Conservation (phyloP, 2,113 vertebrate genomes). For the Ardeotis arabs region DNA sequence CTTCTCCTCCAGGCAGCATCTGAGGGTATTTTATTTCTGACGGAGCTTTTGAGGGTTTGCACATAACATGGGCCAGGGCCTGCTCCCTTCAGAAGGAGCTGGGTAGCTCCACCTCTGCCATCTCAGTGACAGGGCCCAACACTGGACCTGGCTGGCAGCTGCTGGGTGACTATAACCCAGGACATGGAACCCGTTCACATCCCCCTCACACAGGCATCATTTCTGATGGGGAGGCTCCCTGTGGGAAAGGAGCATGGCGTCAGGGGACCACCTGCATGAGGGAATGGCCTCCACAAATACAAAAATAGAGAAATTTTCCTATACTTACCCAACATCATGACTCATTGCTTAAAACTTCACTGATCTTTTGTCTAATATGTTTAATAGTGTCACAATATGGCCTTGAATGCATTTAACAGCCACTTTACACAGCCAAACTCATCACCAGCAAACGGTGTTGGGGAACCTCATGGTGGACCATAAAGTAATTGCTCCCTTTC, state of each 20-base stretch:
- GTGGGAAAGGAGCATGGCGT: fast-evolving
- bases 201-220: not conserved
- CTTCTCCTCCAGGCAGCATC: not conserved
- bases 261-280: not conserved
- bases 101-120: not conserved
- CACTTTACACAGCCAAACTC: not conserved
- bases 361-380: not conserved
- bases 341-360: not conserved
- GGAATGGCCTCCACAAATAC: not conserved
- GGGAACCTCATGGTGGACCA: not conserved
- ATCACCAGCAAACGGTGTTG: not conserved
- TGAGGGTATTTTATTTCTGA: not conserved
- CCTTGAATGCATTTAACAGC: not conserved
- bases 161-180: not conserved
- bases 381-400: not conserved
- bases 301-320: not conserved
- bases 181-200: not conserved
- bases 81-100: not conserved
- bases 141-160: fast-evolving
- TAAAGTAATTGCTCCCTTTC: not conserved
- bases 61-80: not conserved
- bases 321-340: fast-evolving
- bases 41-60: not conserved
- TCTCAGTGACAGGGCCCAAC: fast-evolving
- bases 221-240: not conserved